A percentile compares a stretch with the other conserved stretches of the same genome.
These are phyloP conservation scores for Proterorhinus semilunaris DNA, from an alignment of 2,113 vertebrate species.

Conservation along the genomic window DNA sequence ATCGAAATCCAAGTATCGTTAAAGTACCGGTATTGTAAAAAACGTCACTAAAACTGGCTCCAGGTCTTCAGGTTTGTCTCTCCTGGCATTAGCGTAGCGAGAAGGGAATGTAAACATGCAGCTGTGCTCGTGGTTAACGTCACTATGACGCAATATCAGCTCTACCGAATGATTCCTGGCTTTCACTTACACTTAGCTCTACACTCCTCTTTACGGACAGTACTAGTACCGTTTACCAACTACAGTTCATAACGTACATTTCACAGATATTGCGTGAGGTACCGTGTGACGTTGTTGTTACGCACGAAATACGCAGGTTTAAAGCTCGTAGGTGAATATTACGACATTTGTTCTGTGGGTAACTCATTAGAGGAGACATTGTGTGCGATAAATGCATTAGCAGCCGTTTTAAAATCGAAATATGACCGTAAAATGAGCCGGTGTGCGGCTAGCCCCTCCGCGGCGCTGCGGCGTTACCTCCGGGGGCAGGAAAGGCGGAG, in stretches of 20 bases:
- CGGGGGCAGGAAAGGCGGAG: constrained; percentile 89
- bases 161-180: neutral
- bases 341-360: neutral
- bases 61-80: no score
- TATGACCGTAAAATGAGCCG: neutral
- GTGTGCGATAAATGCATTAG: neutral
- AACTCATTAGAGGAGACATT: no score
- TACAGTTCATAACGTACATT: neutral
- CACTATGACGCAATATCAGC: accelerated
- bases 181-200: no score
- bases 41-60: no score
- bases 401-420: neutral
- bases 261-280: neutral
- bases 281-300: constrained; percentile 5
- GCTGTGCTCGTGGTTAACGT: neutral
- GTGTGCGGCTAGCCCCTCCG: neutral
- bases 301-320: accelerated
- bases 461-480: constrained; percentile 77
- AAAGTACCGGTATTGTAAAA: no score
- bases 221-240: accelerated
- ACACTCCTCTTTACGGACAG: no score
- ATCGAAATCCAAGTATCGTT: no score
- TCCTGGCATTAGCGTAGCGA: no score
- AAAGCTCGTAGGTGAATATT: accelerated
- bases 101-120: neutral